Percentiles rank a stretch among this genome's conserved stretches.
phyloP scores from a whole-genome alignment of 2,888 invertebrate genomes.

The Urechis unicinctus region DNA sequence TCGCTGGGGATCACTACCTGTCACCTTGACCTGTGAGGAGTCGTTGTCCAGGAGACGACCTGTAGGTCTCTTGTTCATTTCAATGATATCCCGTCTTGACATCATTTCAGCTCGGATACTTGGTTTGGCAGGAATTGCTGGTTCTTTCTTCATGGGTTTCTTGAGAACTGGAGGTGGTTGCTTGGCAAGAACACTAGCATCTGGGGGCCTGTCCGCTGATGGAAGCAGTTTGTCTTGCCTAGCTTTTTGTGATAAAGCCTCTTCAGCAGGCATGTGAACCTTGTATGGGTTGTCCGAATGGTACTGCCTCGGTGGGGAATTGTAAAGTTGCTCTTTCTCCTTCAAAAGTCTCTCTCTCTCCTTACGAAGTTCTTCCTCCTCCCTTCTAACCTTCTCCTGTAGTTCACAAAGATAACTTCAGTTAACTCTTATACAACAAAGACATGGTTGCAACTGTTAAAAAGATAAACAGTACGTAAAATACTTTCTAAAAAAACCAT shows the following conservation, averaged over 20 bases:
- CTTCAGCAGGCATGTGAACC: background rate
- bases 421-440: too few relatives aligned
- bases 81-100: constrained; percentile 10
- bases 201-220: too few relatives aligned
- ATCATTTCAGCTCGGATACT: constrained; percentile 4
- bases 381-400: constrained; percentile 5
- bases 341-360: background rate
- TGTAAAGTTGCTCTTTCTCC: background rate
- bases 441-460: too few relatives aligned
- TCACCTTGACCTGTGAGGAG: too few relatives aligned
- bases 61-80: constrained; percentile 12
- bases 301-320: background rate
- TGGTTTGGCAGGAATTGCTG: background rate
- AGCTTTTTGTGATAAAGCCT: too few relatives aligned
- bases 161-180: background rate
- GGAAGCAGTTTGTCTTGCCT: too few relatives aligned
- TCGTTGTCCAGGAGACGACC: too few relatives aligned
- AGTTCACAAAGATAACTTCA: too few relatives aligned
- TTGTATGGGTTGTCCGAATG: constrained; percentile 2
- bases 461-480: too few relatives aligned
- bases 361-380: background rate
- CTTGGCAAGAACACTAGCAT: background rate
- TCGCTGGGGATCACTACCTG: too few relatives aligned
- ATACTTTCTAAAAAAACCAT: too few relatives aligned
- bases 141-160: constrained; percentile 2